phyloP scores from a whole-genome alignment of 2,888 invertebrate species.

The Pollenia amentaria region DNA sequence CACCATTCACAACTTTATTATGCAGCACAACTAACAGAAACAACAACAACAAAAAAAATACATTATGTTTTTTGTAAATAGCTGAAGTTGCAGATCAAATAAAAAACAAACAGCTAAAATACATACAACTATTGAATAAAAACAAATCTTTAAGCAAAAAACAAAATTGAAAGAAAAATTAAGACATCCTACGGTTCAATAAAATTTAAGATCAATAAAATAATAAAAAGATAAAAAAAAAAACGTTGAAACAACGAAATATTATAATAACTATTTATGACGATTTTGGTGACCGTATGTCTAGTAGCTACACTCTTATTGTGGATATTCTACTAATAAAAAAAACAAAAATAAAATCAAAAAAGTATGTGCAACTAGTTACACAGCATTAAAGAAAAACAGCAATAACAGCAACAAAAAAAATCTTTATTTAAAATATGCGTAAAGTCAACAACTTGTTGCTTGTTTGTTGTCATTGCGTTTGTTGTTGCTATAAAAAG shows the following conservation, averaged over 20 bases:
- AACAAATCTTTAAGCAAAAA: not conserved
- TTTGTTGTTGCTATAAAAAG: slow-evolving; percentile 56
- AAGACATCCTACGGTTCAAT: slow-evolving; percentile 42
- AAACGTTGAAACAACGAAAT: slow-evolving; percentile 19
- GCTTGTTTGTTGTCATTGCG: slow-evolving; percentile 52
- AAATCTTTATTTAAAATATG: slow-evolving; percentile 42
- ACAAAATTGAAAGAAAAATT: slow-evolving; percentile 27
- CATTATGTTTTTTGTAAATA: slow-evolving; percentile 15
- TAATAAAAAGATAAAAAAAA: slow-evolving; percentile 36
- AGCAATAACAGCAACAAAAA: not conserved
- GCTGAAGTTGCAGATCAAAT: slow-evolving; percentile 14
- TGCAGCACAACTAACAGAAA: not conserved
- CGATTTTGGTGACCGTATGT: slow-evolving; percentile 68
- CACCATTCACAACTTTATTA: slow-evolving; percentile 29
- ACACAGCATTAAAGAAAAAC: slow-evolving; percentile 28
- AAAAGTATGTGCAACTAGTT: slow-evolving; percentile 55
- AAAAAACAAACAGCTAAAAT: slow-evolving; percentile 6
- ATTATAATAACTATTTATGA: slow-evolving; percentile 31
- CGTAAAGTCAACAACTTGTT: slow-evolving; percentile 65
- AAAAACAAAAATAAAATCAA: slow-evolving; percentile 31
- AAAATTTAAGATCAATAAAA: slow-evolving; percentile 56
- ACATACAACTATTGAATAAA: not conserved
- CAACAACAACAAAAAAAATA: slow-evolving; percentile 37
- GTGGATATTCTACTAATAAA: slow-evolving; percentile 50
- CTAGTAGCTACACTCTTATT: slow-evolving; percentile 52